Conservation (phyloP, 1,140 invertebrate species). For the Steinernema khuongi region DNA sequence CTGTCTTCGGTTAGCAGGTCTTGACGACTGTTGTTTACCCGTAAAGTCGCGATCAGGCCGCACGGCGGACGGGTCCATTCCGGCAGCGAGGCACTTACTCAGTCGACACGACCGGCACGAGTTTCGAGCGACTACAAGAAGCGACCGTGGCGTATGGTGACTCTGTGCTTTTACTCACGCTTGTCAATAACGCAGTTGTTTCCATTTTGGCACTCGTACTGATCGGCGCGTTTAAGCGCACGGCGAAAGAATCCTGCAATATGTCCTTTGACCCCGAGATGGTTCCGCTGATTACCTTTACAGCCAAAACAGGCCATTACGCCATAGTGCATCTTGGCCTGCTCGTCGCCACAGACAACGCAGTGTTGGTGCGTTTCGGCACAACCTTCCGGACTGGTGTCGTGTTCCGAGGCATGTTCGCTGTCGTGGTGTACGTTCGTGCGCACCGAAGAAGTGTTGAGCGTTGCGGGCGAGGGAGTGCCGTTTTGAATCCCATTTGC, state of each 20-base stretch:
- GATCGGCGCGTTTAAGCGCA: slow-evolving; percentile 55
- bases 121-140: slow-evolving; percentile 10
- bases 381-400: background rate
- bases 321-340: slow-evolving; percentile 24
- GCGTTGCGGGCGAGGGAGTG: background rate
- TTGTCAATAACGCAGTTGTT: slow-evolving; percentile 51
- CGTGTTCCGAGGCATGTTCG: background rate
- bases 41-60: slow-evolving; percentile 52
- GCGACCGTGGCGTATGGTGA: background rate
- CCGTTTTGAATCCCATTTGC: background rate
- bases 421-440: background rate
- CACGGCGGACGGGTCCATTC: slow-evolving; percentile 54
- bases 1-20: slow-evolving; percentile 17
- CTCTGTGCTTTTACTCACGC: slow-evolving; percentile 35
- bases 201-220: slow-evolving; percentile 52
- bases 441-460: background rate
- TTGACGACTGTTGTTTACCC: slow-evolving; percentile 33
- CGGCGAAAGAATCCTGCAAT: slow-evolving; percentile 49
- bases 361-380: background rate
- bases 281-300: slow-evolving; percentile 8
- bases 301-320: slow-evolving; percentile 52
- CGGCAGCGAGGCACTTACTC: slow-evolving; percentile 51
- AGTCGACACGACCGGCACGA: slow-evolving; percentile 48
- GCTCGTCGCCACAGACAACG: slow-evolving; percentile 6
- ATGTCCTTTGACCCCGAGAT: slow-evolving; percentile 25